Conservation (phyloP, 2,797 vertebrate genomes). For the Anabacerthia variegaticeps region DNA sequence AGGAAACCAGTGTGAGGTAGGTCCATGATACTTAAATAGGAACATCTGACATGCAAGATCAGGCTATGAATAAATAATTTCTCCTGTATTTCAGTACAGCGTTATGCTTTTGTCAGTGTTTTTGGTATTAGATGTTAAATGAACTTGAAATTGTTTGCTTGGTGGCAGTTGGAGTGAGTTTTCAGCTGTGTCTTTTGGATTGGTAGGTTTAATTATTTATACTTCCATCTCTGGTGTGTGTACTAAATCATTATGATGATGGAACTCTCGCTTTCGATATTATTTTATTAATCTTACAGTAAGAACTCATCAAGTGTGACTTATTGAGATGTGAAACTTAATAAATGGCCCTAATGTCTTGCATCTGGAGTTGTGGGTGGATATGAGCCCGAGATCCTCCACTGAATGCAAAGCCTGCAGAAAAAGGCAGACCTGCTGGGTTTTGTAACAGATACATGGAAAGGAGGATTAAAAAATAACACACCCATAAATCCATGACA, state of each 20-base stretch:
- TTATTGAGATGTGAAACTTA: neutral
- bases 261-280: neutral
- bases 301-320: neutral
- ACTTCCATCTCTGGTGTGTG: neutral
- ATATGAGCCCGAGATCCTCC: neutral
- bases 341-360: neutral
- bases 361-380: neutral
- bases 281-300: neutral
- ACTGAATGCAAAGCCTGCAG: neutral
- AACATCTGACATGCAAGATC: neutral
- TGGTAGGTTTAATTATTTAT: neutral
- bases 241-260: neutral
- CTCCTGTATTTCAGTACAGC: neutral
- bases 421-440: neutral
- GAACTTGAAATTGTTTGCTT: neutral
- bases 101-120: neutral
- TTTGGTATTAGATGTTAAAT: neutral
- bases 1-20: neutral
- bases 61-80: neutral
- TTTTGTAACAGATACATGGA: neutral
- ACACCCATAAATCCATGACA: fast-evolving
- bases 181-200: neutral
- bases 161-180: neutral
- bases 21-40: neutral
- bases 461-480: neutral